Percentiles rank a stretch among this genome's conserved stretches.
phyloP scores from a whole-genome alignment of 2,113 vertebrate species.

The Embiotoca jacksoni region DNA sequence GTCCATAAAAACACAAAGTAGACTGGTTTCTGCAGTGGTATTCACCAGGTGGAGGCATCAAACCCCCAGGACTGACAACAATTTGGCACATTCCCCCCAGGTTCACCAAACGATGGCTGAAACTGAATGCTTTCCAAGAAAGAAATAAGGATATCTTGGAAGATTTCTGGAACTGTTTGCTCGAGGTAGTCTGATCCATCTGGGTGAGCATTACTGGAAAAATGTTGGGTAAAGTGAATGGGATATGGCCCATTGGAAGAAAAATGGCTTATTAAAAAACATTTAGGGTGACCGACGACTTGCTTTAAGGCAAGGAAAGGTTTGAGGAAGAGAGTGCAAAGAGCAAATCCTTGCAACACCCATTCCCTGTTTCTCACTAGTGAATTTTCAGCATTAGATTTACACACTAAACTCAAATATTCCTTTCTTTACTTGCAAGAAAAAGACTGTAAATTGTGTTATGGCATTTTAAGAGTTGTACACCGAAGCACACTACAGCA shows the following conservation, averaged over 20 bases:
- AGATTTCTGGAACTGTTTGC: constrained; percentile 61
- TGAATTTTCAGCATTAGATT: constrained; percentile 28
- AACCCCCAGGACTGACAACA: constrained; percentile 74
- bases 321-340: constrained; percentile 55
- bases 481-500: constrained; percentile 29
- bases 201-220: constrained; percentile 74
- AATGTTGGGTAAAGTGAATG: constrained; percentile 74
- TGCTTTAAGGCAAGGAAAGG: constrained; percentile 43
- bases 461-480: not conserved
- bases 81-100: constrained; percentile 57
- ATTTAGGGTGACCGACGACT: constrained; percentile 46
- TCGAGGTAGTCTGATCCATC: constrained; percentile 66
- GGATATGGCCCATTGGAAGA: constrained; percentile 76
- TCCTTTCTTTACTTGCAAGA: constrained; percentile 8
- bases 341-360: constrained; percentile 40
- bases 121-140: constrained; percentile 69
- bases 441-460: constrained; percentile 16
- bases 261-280: constrained; percentile 72
- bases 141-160: constrained; percentile 72
- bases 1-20: constrained; percentile 84
- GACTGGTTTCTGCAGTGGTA: constrained; percentile 73
- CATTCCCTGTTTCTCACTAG: constrained; percentile 31
- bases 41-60: constrained; percentile 78
- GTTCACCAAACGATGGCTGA: constrained; percentile 69
- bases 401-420: constrained; percentile 22